Evolutionary conservation across 2,113 vertebrate species (phyloP).

Genomic region (Grammomys surdaster): DNA sequence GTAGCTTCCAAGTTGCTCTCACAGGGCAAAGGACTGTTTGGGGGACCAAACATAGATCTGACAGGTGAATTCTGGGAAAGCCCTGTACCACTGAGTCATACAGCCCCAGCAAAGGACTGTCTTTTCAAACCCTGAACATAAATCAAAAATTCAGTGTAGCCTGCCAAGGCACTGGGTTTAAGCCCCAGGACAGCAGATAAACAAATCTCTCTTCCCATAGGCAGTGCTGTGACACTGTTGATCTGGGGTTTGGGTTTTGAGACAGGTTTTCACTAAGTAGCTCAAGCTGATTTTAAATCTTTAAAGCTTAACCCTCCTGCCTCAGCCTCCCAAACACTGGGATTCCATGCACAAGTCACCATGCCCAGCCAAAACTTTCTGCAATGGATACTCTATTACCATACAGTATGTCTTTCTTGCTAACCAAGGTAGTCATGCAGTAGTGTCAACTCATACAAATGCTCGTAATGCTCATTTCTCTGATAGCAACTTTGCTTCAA

Average conservation of each 20-base stretch:
- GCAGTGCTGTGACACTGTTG: background rate
- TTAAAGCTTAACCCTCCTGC: background rate
- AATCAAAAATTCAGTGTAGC: background rate
- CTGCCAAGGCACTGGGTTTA: background rate
- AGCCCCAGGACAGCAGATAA: background rate
- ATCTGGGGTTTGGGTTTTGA: background rate
- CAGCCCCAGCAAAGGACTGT: background rate
- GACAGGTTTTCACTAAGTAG: background rate
- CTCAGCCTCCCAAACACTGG: background rate
- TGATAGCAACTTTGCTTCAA: background rate
- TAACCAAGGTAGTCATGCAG: background rate
- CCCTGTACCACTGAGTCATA: background rate
- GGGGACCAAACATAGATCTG: background rate
- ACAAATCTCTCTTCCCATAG: background rate
- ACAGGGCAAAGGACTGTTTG: background rate
- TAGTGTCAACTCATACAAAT: background rate
- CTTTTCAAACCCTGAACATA: background rate
- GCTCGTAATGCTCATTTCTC: background rate
- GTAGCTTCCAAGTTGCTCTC: background rate
- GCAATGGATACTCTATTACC: background rate
- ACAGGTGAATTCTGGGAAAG: background rate
- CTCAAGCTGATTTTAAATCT: background rate
- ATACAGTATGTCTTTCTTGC: background rate
- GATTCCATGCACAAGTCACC: background rate
- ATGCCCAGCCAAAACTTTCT: background rate